Conservation (phyloP, 2,113 vertebrate species). For the Corydoras maculifer region DNA sequence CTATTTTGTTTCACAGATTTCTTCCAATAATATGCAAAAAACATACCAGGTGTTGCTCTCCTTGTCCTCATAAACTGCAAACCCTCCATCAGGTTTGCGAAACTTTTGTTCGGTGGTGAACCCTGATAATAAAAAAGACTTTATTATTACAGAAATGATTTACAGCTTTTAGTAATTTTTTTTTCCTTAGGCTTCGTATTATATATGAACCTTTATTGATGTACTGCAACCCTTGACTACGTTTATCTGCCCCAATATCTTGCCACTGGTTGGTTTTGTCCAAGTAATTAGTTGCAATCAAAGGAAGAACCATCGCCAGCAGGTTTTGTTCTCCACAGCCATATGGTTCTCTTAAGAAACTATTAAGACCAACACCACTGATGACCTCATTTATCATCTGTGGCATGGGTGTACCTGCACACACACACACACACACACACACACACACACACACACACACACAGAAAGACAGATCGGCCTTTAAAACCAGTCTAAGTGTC, state of each 20-base stretch:
- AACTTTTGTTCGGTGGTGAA: conserved; percentile 35
- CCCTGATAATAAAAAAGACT: conserved; percentile 17
- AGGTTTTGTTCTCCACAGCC: conserved; percentile 66
- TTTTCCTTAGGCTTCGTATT: too few relatives aligned
- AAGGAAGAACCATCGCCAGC: conserved; percentile 44
- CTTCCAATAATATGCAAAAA: neutral
- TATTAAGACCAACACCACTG: conserved; percentile 36
- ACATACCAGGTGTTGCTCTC: conserved; percentile 44
- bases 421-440: neutral
- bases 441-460: too few relatives aligned
- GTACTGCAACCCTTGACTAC: conserved; percentile 47
- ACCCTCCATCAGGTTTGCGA: conserved; percentile 46
- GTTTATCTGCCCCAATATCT: conserved; percentile 45
- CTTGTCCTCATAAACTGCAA: neutral
- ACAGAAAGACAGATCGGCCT: too few relatives aligned
- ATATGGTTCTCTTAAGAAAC: conserved; percentile 34
- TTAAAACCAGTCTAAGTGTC: too few relatives aligned
- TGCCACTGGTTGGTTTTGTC: conserved; percentile 65
- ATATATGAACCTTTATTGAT: conserved; percentile 51
- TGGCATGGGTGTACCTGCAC: conserved; percentile 26
- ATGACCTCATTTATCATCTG: conserved; percentile 48
- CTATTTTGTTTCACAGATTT: too few relatives aligned
- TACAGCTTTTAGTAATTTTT: too few relatives aligned
- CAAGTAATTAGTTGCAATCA: conserved; percentile 61
- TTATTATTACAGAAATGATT: neutral